A percentile compares a stretch with the other conserved stretches of the same genome.
Evolutionary conservation across 2,113 vertebrate genomes (phyloP).

Genomic region (Nipponia nippon): DNA sequence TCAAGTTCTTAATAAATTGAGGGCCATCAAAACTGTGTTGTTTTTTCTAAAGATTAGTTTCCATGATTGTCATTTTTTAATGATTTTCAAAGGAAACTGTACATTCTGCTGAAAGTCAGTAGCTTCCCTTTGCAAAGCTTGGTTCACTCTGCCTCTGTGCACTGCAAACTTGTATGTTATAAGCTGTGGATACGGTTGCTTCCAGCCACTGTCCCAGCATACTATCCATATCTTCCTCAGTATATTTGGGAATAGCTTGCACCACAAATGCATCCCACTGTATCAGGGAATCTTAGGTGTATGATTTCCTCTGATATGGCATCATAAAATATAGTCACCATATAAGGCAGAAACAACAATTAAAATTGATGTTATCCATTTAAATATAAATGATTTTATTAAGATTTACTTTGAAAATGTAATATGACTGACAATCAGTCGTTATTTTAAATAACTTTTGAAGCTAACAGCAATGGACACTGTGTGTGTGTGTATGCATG

Average conservation of each 20-base stretch:
- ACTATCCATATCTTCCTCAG: not conserved
- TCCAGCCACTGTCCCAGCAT: not conserved
- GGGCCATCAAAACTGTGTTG: not conserved
- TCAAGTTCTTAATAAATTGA: not conserved
- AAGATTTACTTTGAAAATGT: constrained; percentile 25
- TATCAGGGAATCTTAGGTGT: not conserved
- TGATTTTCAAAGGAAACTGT: not conserved
- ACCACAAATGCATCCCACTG: not conserved
- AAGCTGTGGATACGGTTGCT: not conserved
- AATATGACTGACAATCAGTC: not conserved
- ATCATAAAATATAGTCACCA: not conserved
- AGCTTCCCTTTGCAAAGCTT: not conserved
- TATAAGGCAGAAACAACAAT: not conserved
- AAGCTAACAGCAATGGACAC: not conserved
- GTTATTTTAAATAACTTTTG: constrained; percentile 39
- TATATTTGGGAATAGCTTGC: not conserved
- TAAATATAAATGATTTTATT: constrained; percentile 7
- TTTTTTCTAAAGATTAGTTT: not conserved
- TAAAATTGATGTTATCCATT: not conserved
- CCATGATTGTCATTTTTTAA: not conserved
- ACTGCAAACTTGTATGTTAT: not conserved
- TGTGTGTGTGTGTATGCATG: not conserved
- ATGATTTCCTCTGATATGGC: not conserved
- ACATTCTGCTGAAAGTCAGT: not conserved
- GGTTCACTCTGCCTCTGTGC: not conserved